Base-by-base conservation (phyloP, 2,797 vertebrate genomes). In the Vultur gryphus region DNA sequence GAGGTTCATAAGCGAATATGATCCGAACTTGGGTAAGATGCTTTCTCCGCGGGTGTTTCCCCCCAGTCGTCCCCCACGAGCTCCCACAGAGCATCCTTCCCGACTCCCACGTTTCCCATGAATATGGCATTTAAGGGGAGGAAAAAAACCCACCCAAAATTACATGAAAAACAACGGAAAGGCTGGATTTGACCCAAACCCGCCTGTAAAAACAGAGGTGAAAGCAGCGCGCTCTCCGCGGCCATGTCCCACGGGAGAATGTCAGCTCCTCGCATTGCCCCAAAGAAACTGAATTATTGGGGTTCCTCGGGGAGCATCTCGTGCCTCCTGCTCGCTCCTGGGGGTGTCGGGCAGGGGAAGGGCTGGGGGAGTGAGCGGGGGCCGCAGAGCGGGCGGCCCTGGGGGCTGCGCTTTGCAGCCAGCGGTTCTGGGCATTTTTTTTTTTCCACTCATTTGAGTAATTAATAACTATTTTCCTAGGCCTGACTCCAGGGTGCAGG, bases 1-100 rank as follows among this genome's bases (percentile, higher is more conserved):
- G 97, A 98, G 99, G 90, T 99, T 99, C 97, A 99, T 99, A 95
- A 98, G 98, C 33, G 99, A 99, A 97, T 99, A 99, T 31, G 99
- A 99, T 86, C 99, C 99, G 7, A 98, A 99, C 84, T 97, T 99
- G 75, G 99, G 99, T 99, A 98, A 99, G 99, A 62, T 4, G 1
- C 20, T 7, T 65, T 49, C 31, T 33, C 23, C 6, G 1, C 2
- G 5, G 20, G 15, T 62, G 7, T 28, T 28, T 39, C 20, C 19
- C 51, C 13, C 43, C 3, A 1, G 3, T 52, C 18, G 11, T 62
- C 46, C 18, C 49, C 62, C 7, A 3, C 3, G 18, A 59, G 35
- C 43, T 86, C 67, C 71, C 29, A 13, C 1, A 2, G 49, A 90
- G 57, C 76, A 93, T 83, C 79, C 43, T 92, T 89, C 57, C 62